Percentiles rank a stretch among this genome's conserved stretches.
Evolutionary conservation across 2,888 invertebrate species (phyloP).

Genomic region (Atethmia centrago): DNA sequence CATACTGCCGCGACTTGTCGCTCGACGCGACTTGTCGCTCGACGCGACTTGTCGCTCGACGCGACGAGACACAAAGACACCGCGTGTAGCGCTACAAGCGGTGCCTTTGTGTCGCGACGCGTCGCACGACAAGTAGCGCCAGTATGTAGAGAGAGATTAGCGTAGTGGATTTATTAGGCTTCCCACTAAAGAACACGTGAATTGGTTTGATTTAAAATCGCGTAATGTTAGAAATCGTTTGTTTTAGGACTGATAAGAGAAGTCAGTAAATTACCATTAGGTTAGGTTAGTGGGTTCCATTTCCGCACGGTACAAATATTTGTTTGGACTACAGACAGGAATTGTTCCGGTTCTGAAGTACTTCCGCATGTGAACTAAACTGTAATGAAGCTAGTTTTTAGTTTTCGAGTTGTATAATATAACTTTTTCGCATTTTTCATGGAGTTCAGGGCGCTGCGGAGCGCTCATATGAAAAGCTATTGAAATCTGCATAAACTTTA

Average conservation of each 20-base stretch:
- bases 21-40: too few species aligned
- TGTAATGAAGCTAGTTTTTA: constrained; percentile 35
- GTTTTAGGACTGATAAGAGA: background rate
- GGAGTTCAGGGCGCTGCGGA: background rate
- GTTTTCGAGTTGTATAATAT: background rate
- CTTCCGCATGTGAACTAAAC: background rate
- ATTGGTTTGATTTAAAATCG: background rate
- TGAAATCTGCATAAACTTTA: background rate
- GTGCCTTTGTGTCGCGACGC: too few species aligned
- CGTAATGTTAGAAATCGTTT: background rate
- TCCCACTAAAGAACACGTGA: background rate
- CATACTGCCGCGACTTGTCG: too few species aligned
- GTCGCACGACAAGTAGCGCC: too few species aligned
- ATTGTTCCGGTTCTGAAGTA: background rate
- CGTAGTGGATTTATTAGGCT: background rate
- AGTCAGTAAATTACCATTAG: too few species aligned
- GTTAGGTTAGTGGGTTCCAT: background rate
- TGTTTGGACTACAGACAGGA: background rate
- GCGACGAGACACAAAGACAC: too few species aligned
- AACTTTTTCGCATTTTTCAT: background rate
- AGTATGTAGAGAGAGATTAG: background rate
- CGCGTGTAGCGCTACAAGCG: too few species aligned
- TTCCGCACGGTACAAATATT: background rate
- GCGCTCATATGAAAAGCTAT: background rate
- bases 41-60: too few species aligned